Conservation (phyloP, 1,140 invertebrate genomes). For the Argopecten irradians region DNA sequence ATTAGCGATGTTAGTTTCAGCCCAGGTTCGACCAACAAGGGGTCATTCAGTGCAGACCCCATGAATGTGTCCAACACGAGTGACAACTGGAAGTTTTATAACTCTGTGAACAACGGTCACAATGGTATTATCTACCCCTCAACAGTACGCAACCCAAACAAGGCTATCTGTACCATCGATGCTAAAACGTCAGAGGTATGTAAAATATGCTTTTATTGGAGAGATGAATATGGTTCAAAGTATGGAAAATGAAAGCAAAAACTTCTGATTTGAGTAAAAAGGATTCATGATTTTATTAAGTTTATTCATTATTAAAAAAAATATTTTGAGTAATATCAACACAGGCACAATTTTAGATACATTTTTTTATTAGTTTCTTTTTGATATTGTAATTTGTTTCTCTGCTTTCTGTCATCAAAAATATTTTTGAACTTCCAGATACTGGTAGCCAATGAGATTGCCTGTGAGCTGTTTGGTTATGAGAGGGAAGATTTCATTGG, state of each 20-base stretch:
- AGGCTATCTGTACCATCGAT: constrained; percentile 76
- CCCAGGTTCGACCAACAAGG: constrained; percentile 48
- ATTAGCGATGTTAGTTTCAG: constrained; percentile 69
- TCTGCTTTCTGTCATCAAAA: background rate
- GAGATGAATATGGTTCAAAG: background rate
- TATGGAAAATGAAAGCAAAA: too few species aligned
- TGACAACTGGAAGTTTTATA: constrained; percentile 74
- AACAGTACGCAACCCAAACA: constrained; percentile 75
- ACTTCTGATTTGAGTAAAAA: too few species aligned
- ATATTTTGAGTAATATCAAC: too few species aligned
- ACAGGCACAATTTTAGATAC: too few species aligned
- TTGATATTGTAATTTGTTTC: background rate
- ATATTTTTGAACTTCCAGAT: constrained; percentile 76
- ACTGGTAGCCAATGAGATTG: constrained; percentile 81
- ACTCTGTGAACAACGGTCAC: constrained; percentile 61
- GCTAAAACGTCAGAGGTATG: constrained; percentile 74
- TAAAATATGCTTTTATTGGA: background rate
- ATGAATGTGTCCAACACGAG: constrained; percentile 41
- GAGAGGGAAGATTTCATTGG: constrained; percentile 80
- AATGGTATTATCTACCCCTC: constrained; percentile 49
- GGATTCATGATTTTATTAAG: too few species aligned
- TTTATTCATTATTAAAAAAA: too few species aligned
- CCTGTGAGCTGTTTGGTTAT: constrained; percentile 81
- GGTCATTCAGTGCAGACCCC: constrained; percentile 55
- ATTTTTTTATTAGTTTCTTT: too few species aligned